These are phyloP conservation scores for Monochamus alternatus DNA, from an alignment of 2,888 invertebrate species.

Conservation along the genomic window DNA sequence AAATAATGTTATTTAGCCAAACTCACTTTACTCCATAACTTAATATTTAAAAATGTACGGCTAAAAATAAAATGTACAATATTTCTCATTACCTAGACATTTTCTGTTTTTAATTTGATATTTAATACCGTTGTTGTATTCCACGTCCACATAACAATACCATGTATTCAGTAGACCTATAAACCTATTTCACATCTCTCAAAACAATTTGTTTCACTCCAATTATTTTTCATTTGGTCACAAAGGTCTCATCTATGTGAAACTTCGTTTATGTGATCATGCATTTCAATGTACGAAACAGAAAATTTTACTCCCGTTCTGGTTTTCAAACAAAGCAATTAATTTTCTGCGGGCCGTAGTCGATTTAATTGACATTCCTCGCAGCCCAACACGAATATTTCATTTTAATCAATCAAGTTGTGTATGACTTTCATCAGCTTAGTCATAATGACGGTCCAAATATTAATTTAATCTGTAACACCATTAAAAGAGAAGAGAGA, in stretches of 20 bases:
- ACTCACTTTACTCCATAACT: too few relatives aligned
- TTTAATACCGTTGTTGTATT: too few relatives aligned
- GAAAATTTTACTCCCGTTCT: not conserved
- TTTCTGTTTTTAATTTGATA: too few relatives aligned
- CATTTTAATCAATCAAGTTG: conserved; percentile 4
- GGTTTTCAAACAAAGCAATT: not conserved
- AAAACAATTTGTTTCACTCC: not conserved
- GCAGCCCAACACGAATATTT: not conserved
- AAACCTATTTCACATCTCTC: too few relatives aligned
- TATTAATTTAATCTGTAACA: too few relatives aligned
- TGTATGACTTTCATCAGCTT: not conserved
- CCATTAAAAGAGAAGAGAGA: too few relatives aligned
- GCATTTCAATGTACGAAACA: not conserved
- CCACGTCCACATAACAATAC: too few relatives aligned
- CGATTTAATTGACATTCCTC: conserved; percentile 3
- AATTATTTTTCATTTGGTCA: not conserved
- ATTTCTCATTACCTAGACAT: too few relatives aligned
- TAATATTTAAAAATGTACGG: too few relatives aligned
- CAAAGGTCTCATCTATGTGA: not conserved
- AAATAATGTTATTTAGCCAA: too few relatives aligned
- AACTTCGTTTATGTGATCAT: not conserved
- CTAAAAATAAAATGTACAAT: too few relatives aligned
- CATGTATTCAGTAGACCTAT: too few relatives aligned
- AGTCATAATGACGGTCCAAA: not conserved
- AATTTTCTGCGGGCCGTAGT: not conserved